These are phyloP conservation scores for Oreochromis grahami DNA, from an alignment of 2,797 vertebrate species.

Conservation along the genomic window DNA sequence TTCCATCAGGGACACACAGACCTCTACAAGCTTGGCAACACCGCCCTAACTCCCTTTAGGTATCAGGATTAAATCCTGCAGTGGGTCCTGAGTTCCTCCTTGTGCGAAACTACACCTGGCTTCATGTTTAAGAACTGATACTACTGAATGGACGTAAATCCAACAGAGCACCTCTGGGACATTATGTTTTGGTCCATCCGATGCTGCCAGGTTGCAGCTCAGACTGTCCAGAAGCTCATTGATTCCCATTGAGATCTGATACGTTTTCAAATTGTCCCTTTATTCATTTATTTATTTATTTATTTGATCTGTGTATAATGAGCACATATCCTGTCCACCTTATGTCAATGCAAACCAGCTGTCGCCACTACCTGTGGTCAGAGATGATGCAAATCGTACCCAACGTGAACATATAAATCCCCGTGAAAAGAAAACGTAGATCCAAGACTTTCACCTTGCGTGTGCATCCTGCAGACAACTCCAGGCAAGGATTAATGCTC, in stretches of 20 bases:
- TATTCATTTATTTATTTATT: not conserved
- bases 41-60: not conserved
- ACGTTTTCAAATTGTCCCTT: not conserved
- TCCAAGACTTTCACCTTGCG: conserved; percentile 21
- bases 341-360: conserved; percentile 51
- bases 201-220: not conserved
- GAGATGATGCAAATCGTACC: conserved; percentile 55
- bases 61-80: not conserved
- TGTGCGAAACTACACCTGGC: too few relatives aligned
- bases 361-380: conserved; percentile 37
- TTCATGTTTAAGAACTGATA: not conserved
- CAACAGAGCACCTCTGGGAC: not conserved
- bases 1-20: not conserved
- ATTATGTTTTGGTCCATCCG: not conserved
- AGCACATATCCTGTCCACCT: conserved; percentile 1
- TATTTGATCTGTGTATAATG: not conserved
- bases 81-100: not conserved
- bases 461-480: conserved; percentile 15
- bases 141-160: not conserved
- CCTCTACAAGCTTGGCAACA: not conserved
- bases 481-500: conserved; percentile 33
- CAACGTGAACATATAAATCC: conserved; percentile 34
- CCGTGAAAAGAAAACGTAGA: not conserved
- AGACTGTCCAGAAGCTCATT: not conserved
- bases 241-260: not conserved